phyloP scores from a whole-genome alignment of 2,797 vertebrate genomes.

The Rhinatrema bivittatum region DNA sequence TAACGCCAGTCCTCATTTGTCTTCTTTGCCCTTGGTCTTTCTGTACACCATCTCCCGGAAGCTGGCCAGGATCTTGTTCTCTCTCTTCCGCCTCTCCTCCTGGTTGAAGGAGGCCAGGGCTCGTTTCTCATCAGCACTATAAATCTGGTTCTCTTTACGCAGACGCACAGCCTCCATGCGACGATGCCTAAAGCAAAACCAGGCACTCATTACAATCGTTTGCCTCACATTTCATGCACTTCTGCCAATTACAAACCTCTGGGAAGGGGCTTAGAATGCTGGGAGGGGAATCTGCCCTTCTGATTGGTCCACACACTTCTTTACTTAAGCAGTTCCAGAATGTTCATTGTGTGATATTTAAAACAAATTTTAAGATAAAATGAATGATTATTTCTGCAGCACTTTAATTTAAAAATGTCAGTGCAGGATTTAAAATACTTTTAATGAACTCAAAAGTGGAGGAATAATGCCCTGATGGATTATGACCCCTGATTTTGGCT shows the following conservation, averaged over 20 bases:
- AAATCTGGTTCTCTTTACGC: slow-evolving; percentile 98
- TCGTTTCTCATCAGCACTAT: slow-evolving; percentile 93
- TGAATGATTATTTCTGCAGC: slow-evolving; percentile 13
- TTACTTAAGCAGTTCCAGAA: no score
- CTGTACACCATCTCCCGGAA: slow-evolving; percentile 89
- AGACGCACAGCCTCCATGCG: slow-evolving; percentile 97
- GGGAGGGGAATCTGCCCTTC: not conserved
- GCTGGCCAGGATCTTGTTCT: slow-evolving; percentile 94
- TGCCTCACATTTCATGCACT: no score
- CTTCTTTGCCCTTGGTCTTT: slow-evolving; percentile 69
- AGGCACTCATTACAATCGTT: no score
- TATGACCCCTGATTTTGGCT: no score
- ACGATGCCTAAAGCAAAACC: slow-evolving; percentile 69
- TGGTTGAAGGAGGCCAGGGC: slow-evolving; percentile 94
- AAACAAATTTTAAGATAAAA: not conserved
- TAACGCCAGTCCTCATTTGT: slow-evolving; percentile 58
- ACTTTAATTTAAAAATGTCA: slow-evolving; percentile 4
- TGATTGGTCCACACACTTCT: no score
- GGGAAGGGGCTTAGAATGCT: not conserved
- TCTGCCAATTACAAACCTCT: not conserved
- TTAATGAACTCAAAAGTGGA: slow-evolving; percentile 4
- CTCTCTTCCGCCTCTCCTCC: slow-evolving; percentile 88
- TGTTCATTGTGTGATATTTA: no score
- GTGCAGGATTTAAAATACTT: slow-evolving; percentile 3
- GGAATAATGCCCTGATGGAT: no score